Conservation (phyloP, 2,113 vertebrate species). For the Ardeotis arabs region DNA sequence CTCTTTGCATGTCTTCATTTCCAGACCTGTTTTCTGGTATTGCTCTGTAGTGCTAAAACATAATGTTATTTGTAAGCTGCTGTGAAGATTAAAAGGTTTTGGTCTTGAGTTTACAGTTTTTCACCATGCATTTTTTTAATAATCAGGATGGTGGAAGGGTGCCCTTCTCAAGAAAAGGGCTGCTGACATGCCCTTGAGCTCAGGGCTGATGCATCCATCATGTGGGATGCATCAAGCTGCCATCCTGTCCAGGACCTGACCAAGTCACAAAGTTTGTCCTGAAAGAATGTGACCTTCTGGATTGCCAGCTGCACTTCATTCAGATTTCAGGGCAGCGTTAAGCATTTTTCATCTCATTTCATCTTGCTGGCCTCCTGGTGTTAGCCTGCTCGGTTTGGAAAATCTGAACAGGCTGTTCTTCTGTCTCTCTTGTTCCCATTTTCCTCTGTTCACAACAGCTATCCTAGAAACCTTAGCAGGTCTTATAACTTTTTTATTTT, state of each 20-base stretch:
- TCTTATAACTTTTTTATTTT: neutral
- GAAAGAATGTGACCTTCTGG: neutral
- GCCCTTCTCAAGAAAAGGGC: neutral
- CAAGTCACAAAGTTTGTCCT: neutral
- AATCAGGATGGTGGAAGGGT: neutral
- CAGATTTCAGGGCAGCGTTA: neutral
- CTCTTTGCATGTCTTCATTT: neutral
- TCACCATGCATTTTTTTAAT: neutral
- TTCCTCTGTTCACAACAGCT: fast-evolving
- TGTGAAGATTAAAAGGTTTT: neutral
- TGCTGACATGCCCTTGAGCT: neutral
- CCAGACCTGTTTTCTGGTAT: neutral
- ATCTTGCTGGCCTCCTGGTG: neutral
- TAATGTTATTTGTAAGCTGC: neutral
- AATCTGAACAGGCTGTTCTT: neutral
- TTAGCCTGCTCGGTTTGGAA: neutral
- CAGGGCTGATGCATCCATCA: too few species aligned
- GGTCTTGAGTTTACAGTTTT: neutral
- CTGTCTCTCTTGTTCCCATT: neutral
- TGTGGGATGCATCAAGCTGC: neutral
- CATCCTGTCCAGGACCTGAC: neutral
- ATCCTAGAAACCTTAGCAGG: neutral
- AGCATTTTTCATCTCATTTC: neutral
- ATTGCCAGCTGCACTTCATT: neutral
- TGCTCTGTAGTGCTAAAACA: neutral